phyloP scores from a whole-genome alignment of 2,888 invertebrate species.

The Strigamia transsilvanica region DNA sequence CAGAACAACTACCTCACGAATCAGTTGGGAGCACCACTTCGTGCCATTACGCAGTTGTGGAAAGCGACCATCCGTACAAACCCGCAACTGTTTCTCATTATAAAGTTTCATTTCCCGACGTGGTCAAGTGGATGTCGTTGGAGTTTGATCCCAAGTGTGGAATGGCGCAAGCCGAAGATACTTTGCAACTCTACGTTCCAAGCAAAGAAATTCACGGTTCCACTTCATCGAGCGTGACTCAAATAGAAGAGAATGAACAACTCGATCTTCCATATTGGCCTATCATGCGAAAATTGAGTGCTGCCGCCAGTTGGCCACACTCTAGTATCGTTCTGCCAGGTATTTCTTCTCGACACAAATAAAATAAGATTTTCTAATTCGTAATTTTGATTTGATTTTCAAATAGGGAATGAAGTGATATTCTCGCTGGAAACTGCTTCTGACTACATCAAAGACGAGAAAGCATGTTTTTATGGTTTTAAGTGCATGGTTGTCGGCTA shows the following conservation, averaged over 20 bases:
- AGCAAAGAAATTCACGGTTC: slow-evolving; percentile 56
- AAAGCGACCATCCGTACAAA: slow-evolving; percentile 97
- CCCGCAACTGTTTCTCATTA: slow-evolving; percentile 85
- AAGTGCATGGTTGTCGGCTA: slow-evolving; percentile 83
- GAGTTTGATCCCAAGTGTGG: slow-evolving; percentile 93
- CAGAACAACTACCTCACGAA: slow-evolving; percentile 61
- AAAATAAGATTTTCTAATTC: too few relatives aligned
- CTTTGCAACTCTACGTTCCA: slow-evolving; percentile 68
- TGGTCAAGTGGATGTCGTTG: slow-evolving; percentile 89
- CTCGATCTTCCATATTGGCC: slow-evolving; percentile 66
- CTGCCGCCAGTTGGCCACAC: slow-evolving; percentile 83
- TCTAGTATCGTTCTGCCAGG: slow-evolving; percentile 83
- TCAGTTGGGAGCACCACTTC: slow-evolving; percentile 73
- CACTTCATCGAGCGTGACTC: slow-evolving; percentile 59
- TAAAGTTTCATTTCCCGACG: slow-evolving; percentile 86
- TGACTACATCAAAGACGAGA: slow-evolving; percentile 90
- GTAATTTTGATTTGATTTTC: too few relatives aligned
- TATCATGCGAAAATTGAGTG: slow-evolving; percentile 65
- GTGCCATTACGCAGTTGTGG: slow-evolving; percentile 88
- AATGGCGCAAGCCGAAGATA: slow-evolving; percentile 93
- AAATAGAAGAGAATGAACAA: slow-evolving; percentile 74
- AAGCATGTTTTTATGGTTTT: slow-evolving; percentile 81
- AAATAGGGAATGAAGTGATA: slow-evolving; percentile 86
- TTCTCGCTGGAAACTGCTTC: slow-evolving; percentile 96
- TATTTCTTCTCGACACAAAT: slow-evolving; percentile 59